These are phyloP conservation scores for Rhinella marina DNA, from an alignment of 2,797 vertebrate genomes.

Conservation along the genomic window DNA sequence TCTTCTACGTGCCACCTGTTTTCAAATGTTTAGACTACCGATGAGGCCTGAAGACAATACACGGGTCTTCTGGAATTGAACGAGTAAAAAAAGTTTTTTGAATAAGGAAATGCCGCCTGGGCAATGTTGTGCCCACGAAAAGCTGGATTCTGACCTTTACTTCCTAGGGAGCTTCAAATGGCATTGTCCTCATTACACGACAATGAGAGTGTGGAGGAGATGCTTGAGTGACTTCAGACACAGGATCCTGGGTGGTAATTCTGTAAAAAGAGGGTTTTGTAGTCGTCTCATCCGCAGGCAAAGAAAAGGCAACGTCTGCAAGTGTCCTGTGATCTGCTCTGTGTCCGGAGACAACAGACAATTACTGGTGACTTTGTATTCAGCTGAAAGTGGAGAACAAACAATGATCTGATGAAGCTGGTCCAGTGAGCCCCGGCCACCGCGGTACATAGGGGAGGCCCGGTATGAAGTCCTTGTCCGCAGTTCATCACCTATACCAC, in stretches of 20 bases:
- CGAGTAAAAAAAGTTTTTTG: background rate
- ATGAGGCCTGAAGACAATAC: background rate
- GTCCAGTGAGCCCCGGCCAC: background rate
- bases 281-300: background rate
- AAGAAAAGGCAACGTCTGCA: background rate
- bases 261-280: constrained; percentile 22
- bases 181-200: constrained; percentile 13
- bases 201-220: constrained; percentile 36
- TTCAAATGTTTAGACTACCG: background rate
- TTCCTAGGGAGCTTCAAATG: background rate
- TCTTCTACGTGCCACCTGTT: too few relatives aligned
- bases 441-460: background rate
- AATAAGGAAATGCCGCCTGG: background rate
- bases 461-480: background rate
- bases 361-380: constrained; percentile 18
- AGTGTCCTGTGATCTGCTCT: constrained; percentile 8
- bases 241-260: constrained; percentile 43
- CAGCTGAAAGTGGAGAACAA: constrained; percentile 16
- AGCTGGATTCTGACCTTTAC: constrained; percentile 30
- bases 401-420: constrained; percentile 29
- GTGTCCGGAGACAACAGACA: background rate
- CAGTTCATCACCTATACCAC: background rate
- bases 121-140: constrained; percentile 4
- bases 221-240: constrained; percentile 31
- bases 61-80: background rate